Evolutionary conservation across 2,113 vertebrate species (phyloP).

Genomic region (Numida meleagris): DNA sequence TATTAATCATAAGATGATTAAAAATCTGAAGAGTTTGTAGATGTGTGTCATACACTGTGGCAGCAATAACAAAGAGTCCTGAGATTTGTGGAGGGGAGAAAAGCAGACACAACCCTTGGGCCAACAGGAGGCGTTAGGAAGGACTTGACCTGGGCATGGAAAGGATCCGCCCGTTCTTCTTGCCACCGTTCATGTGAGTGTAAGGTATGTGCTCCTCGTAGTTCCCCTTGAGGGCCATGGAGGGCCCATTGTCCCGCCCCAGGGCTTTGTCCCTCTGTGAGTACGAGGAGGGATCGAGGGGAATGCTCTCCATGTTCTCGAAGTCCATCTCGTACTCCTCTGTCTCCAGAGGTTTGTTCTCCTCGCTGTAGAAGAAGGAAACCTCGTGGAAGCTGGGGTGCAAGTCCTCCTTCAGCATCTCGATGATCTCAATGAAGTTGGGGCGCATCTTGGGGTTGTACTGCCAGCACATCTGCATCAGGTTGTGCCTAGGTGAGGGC

Average conservation of each 20-base stretch:
- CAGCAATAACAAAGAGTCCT: conserved; percentile 86
- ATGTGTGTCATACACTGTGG: conserved; percentile 75
- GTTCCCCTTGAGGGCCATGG: conserved; percentile 86
- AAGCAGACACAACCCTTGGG: conserved; percentile 15
- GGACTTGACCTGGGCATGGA: conserved; percentile 91
- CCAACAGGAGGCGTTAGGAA: conserved; percentile 85
- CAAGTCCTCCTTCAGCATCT: conserved; percentile 93
- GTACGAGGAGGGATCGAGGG: conserved; percentile 91
- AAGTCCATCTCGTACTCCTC: conserved; percentile 97
- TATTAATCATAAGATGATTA: conserved; percentile 46
- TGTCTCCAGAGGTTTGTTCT: conserved; percentile 92
- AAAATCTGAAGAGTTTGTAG: conserved; percentile 57
- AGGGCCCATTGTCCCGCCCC: conserved; percentile 85
- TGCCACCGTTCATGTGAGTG: conserved; percentile 98
- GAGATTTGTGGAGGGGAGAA: conserved; percentile 86
- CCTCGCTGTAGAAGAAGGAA: conserved; percentile 98
- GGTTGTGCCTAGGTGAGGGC: conserved; percentile 80
- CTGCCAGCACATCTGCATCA: conserved; percentile 99
- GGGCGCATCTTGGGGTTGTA: conserved; percentile 98
- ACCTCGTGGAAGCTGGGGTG: conserved; percentile 91
- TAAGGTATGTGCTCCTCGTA: conserved; percentile 95
- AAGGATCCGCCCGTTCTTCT: conserved; percentile 94
- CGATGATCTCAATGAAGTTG: conserved; percentile 93
- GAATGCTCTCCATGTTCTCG: conserved; percentile 98
- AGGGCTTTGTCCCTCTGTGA: conserved; percentile 86